Conservation (phyloP, 1,140 invertebrate genomes). For the Brachionus manjavacas region DNA sequence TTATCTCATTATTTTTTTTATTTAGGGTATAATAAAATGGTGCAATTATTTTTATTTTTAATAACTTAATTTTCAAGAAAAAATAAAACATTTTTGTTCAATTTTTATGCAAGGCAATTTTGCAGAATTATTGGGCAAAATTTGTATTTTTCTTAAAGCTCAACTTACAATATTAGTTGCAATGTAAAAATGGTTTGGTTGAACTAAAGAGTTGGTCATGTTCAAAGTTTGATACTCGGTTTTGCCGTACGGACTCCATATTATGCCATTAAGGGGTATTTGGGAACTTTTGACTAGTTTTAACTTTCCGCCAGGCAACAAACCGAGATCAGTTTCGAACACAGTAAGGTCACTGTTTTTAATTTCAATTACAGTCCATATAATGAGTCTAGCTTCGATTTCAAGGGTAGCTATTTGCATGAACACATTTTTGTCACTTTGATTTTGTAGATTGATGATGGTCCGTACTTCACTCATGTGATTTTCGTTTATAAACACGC, state of each 20-base stretch:
- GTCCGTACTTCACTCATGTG: conserved; percentile 35
- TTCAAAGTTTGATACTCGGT: conserved; percentile 26
- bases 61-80: no score
- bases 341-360: conserved; percentile 39
- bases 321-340: conserved; percentile 38
- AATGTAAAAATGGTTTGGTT: conserved; percentile 29
- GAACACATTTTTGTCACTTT: conserved; percentile 34
- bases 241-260: neutral
- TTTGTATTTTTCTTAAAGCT: neutral
- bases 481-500: conserved; percentile 20
- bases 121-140: no score
- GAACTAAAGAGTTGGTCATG: conserved; percentile 10
- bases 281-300: conserved; percentile 40
- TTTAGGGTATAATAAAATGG: no score
- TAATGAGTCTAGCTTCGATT: conserved; percentile 12
- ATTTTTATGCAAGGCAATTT: no score
- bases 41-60: no score
- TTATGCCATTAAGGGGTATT: neutral
- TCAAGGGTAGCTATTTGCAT: conserved; percentile 27
- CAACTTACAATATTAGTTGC: conserved; percentile 38
- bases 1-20: no score
- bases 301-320: conserved; percentile 22
- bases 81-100: no score
- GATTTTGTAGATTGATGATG: conserved; percentile 26
- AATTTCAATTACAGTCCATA: conserved; percentile 31